A percentile compares a stretch with the other conserved stretches of the same genome.
phyloP scores from a whole-genome alignment of 2,113 vertebrate genomes.

The Alexandromys fortis region DNA sequence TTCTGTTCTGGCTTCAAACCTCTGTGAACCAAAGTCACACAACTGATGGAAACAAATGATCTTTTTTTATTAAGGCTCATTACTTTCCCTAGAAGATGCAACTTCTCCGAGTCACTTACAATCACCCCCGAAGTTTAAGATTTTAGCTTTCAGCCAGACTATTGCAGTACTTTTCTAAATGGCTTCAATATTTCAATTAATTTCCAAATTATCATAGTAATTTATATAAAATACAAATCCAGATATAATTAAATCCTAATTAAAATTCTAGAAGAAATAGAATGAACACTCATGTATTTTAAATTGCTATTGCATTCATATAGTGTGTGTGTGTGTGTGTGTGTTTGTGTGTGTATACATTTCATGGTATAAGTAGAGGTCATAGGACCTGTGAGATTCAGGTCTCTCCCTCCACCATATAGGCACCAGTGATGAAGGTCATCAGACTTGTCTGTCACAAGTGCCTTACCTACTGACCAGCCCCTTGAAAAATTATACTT shows the following conservation, averaged over 20 bases:
- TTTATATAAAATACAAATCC: conserved; percentile 5
- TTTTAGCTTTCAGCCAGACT: not conserved
- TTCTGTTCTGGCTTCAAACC: not conserved
- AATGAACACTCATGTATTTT: not conserved
- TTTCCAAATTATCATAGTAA: conserved; percentile 8
- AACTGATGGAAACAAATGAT: not conserved
- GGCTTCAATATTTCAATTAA: not conserved
- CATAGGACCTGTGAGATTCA: not conserved
- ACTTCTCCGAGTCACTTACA: not conserved
- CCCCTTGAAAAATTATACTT: not conserved
- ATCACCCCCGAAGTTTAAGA: not conserved
- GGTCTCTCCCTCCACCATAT: too few species aligned
- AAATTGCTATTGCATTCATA: not conserved
- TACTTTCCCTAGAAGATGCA: not conserved
- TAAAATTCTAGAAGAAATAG: not conserved
- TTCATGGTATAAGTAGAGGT: not conserved
- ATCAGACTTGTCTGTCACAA: not conserved
- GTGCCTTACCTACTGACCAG: not conserved
- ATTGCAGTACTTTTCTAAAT: not conserved
- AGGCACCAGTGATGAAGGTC: not conserved
- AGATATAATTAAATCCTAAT: not conserved
- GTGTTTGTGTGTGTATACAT: not conserved
- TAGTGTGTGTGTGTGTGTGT: not conserved
- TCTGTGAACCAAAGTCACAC: not conserved
- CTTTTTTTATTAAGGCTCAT: not conserved